Evolutionary conservation across 2,888 invertebrate genomes (phyloP), one percentile per base, ranked within the genome.

Genomic region (Argyresthia albistria): DNA sequence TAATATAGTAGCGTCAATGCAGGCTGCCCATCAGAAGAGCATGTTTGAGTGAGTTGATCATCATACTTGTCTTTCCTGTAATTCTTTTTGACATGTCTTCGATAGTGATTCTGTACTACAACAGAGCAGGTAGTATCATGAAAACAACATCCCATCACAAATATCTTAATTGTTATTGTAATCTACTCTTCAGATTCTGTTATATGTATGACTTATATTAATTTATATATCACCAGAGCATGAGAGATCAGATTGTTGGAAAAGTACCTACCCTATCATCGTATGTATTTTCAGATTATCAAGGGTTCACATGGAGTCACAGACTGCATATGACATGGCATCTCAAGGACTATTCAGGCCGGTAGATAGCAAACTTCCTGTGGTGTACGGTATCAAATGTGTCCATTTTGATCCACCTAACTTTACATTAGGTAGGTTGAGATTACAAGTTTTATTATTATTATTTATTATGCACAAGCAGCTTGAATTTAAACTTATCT

Each of bases 261-360:
- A 25, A 25, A 25, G 25, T 25, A 39, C 9, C 36, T 36, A 36
- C n/a, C 39, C 10, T 39, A 39, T 39, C 39, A 39, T 11, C n/a
- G n/a, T n/a, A n/a, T n/a, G n/a, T 43, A 14, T 52, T 57, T 51
- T 74, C 79, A 93, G 93, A 60, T 68, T 92, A 46, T 90, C 91
- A 60, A 97, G 97, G 25, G 90, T 98, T 0, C 92, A 95, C 69
- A 88, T 95, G 56, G 92, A 95, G 64, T 95, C 95, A 43, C 95
- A 98, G 76, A 91, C 93, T 46, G 97, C 97, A 9, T 99, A 96
- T 76, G 96, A 98, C 54, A 67, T 98, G 54, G 97, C 97, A 8
- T 86, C 91, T 0, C 84, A 92, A 72, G 98, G 99, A 0, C 88
- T 93, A 0, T 89, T 98, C 4, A 87, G 97, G 54, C 97, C 98